A percentile compares a stretch with the other conserved stretches of the same genome.
Evolutionary conservation across 1,140 invertebrate species (phyloP).

Genomic region (Drosophila triauraria): DNA sequence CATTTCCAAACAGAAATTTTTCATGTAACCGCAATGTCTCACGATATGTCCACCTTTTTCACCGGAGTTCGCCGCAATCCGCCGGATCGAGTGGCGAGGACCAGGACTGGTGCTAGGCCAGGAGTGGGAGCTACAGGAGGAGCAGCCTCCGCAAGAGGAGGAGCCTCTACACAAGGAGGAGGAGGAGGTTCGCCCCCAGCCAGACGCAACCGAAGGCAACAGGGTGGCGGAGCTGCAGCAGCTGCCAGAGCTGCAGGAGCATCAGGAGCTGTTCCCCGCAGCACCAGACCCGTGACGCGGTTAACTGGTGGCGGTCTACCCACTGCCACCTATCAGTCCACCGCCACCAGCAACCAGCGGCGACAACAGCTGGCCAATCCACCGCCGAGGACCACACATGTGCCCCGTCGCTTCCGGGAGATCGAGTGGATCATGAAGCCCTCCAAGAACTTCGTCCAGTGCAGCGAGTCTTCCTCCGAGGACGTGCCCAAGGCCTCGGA

Average conservation of each 20-base stretch:
- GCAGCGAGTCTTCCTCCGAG: conserved; percentile 57
- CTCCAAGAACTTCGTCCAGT: conserved; percentile 30
- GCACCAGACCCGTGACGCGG: not conserved
- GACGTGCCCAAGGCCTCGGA: not conserved
- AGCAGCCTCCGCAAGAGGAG: not conserved
- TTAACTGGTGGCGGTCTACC: not conserved
- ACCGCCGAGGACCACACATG: not conserved
- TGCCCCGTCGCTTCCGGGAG: not conserved
- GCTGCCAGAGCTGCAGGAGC: not conserved
- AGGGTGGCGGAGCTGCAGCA: not conserved
- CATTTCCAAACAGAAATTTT: not conserved
- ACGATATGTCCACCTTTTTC: conserved; percentile 15
- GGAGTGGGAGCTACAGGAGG: not conserved
- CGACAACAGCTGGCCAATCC: not conserved
- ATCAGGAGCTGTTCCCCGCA: not conserved
- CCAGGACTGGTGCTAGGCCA: not conserved
- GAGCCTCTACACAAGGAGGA: not conserved
- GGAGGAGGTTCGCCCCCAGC: not conserved
- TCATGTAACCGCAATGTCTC: conserved; percentile 8
- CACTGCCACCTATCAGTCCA: not conserved
- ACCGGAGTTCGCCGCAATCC: not conserved
- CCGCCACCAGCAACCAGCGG: not conserved
- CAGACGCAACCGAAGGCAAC: not conserved
- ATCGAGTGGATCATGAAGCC: conserved; percentile 62
- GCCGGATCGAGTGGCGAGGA: not conserved